A percentile compares a stretch with the other conserved stretches of the same genome.
These are phyloP conservation scores for Eupelmus urozonus DNA, from an alignment of 2,888 invertebrate genomes.

Conservation along the genomic window DNA sequence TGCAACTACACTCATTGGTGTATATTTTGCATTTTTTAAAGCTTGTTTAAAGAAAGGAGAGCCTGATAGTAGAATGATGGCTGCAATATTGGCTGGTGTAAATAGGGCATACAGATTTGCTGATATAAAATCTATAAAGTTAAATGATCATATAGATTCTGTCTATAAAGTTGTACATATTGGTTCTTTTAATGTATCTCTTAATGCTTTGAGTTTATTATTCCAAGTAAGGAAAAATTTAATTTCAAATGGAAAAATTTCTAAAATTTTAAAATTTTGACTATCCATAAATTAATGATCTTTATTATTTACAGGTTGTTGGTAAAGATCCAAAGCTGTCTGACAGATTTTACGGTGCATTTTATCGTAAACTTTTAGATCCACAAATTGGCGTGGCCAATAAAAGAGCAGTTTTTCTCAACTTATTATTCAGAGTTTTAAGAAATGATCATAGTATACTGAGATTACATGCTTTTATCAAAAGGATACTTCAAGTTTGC, in stretches of 20 bases:
- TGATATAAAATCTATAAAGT: conserved; percentile 80
- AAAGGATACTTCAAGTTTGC: conserved; percentile 88
- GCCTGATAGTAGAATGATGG: conserved; percentile 90
- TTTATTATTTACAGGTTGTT: conserved; percentile 64
- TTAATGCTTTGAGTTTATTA: conserved; percentile 80
- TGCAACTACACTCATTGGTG: conserved; percentile 90
- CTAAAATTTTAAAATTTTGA: not conserved
- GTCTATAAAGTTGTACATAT: conserved; percentile 90
- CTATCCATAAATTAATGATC: not conserved
- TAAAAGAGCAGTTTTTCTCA: conserved; percentile 89
- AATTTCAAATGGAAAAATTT: not conserved
- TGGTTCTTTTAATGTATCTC: conserved; percentile 85
- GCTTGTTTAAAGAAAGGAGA: conserved; percentile 92
- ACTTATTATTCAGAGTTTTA: conserved; percentile 91
- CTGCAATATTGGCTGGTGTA: conserved; percentile 88
- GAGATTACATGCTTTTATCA: conserved; percentile 90
- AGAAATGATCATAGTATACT: conserved; percentile 86
- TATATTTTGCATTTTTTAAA: conserved; percentile 98
- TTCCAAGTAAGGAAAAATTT: conserved; percentile 77
- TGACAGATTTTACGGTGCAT: conserved; percentile 88
- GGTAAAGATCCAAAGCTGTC: conserved; percentile 68
- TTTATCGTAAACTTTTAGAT: conserved; percentile 92
- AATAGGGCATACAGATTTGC: conserved; percentile 92
- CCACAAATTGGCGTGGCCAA: conserved; percentile 84
- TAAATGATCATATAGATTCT: conserved; percentile 84